These are phyloP conservation scores for Portevinia maculata DNA, from an alignment of 2,888 invertebrate genomes.

Conservation along the genomic window DNA sequence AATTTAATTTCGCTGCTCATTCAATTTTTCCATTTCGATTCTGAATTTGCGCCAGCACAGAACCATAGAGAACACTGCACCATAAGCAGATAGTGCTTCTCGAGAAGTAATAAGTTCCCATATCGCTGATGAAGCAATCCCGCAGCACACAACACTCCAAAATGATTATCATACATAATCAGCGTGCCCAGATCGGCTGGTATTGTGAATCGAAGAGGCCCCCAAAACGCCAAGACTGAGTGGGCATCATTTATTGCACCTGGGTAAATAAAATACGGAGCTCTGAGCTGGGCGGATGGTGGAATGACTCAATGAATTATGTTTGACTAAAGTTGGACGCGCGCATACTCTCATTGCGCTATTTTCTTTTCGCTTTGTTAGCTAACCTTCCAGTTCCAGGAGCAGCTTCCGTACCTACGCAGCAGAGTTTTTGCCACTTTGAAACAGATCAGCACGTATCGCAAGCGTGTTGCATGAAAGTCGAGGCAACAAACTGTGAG, in stretches of 20 bases:
- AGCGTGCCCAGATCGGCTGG: conserved; percentile 55
- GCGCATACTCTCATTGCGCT: conserved; percentile 19
- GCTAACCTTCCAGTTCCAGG: conserved; percentile 49
- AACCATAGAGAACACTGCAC: conserved; percentile 37
- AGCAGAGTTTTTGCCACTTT: conserved; percentile 26
- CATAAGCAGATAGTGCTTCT: conserved; percentile 28
- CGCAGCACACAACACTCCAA: conserved; percentile 48
- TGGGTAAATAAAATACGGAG: conserved; percentile 64
- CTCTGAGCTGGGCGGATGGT: conserved; percentile 21
- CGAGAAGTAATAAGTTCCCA: conserved; percentile 68
- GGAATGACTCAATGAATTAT: conserved; percentile 66
- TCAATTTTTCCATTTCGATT: conserved; percentile 68
- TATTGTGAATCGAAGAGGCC: conserved; percentile 35
- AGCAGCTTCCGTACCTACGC: conserved; percentile 72
- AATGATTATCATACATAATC: conserved; percentile 70
- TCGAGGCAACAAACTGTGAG: conserved; percentile 27
- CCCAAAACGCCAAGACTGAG: conserved; percentile 51
- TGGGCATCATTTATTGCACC: conserved; percentile 71
- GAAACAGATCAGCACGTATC: conserved; percentile 58
- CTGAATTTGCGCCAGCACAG: conserved; percentile 21
- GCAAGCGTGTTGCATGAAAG: conserved; percentile 56
- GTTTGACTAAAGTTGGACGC: conserved; percentile 34
- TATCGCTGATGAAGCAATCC: conserved; percentile 72
- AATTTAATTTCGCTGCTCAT: conserved; percentile 67
- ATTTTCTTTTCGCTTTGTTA: conserved; percentile 21